Conservation (phyloP, 2,888 invertebrate species). For the Acholoe squamosa region DNA sequence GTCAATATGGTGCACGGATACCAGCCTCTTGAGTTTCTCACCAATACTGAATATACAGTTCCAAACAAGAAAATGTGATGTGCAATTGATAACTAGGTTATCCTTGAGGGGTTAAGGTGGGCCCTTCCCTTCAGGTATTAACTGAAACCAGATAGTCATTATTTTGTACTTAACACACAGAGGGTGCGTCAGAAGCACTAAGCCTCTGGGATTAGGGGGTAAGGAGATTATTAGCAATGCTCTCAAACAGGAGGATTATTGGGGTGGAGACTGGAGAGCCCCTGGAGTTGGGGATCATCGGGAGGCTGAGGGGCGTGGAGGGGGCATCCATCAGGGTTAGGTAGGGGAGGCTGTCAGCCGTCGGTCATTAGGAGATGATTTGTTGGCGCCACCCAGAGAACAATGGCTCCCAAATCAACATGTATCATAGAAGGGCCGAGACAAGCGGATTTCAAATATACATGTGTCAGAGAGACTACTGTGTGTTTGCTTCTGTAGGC, state of each 20-base stretch:
- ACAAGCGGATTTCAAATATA: background rate
- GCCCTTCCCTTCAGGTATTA: slow-evolving; percentile 8
- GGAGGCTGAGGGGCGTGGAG: background rate
- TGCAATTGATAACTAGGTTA: no score
- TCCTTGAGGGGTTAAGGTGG: background rate
- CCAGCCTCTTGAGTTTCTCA: no score
- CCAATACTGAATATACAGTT: no score
- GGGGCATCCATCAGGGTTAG: slow-evolving; percentile 34
- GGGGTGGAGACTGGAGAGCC: background rate
- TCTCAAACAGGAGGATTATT: slow-evolving; percentile 28
- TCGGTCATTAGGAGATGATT: background rate
- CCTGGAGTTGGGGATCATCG: slow-evolving; percentile 10
- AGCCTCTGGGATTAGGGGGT: background rate
- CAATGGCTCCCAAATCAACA: background rate
- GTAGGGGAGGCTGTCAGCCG: background rate
- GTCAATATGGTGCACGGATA: no score
- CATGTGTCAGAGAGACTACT: background rate
- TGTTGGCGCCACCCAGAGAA: slow-evolving; percentile 7
- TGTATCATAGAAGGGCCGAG: background rate
- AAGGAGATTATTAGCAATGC: slow-evolving; percentile 44
- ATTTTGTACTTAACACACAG: slow-evolving; percentile 17
- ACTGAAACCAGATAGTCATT: slow-evolving; percentile 41
- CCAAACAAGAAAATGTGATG: no score
- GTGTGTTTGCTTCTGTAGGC: no score
- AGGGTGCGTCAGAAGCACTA: slow-evolving; percentile 12